Evolutionary conservation across 2,797 vertebrate species (phyloP).

Genomic region (Otolemur crassicaudatus): DNA sequence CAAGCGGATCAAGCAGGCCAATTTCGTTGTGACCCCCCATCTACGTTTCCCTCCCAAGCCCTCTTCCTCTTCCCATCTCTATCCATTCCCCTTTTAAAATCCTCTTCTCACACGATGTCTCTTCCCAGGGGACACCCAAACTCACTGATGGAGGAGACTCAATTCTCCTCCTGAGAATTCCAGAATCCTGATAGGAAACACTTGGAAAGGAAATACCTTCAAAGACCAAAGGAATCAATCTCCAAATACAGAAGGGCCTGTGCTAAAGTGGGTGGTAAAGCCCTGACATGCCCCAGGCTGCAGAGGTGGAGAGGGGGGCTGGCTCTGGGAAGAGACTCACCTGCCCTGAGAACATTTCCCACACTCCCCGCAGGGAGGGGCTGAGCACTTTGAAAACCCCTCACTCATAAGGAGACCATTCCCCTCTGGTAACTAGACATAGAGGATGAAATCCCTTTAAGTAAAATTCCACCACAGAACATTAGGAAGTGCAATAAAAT

Average conservation of each 20-base stretch:
- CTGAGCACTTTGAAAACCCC: neutral
- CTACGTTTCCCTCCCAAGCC: neutral
- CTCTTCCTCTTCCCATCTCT: neutral
- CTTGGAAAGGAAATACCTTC: conserved; percentile 4
- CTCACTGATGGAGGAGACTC: neutral
- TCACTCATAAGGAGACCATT: neutral
- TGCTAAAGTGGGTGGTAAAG: neutral
- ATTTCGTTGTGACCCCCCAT: neutral
- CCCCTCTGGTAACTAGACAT: conserved; percentile 75
- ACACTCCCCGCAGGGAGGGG: neutral
- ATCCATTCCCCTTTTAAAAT: neutral
- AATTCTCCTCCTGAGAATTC: neutral
- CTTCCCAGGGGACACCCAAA: neutral
- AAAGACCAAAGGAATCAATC: neutral
- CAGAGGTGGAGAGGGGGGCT: rapidly evolving
- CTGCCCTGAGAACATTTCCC: neutral
- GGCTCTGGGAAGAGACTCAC: no score
- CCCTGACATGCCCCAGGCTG: neutral
- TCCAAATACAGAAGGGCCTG: neutral
- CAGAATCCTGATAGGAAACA: neutral
- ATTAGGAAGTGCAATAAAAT: conserved; percentile 86
- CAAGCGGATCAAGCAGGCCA: neutral
- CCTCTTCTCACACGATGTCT: neutral
- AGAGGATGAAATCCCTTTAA: conserved; percentile 76
- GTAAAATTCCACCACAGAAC: conserved; percentile 84